Percentiles rank a stretch among this genome's conserved stretches.
Conservation (phyloP, 2,113 vertebrate genomes). For the Paradoxurus hermaphroditus region DNA sequence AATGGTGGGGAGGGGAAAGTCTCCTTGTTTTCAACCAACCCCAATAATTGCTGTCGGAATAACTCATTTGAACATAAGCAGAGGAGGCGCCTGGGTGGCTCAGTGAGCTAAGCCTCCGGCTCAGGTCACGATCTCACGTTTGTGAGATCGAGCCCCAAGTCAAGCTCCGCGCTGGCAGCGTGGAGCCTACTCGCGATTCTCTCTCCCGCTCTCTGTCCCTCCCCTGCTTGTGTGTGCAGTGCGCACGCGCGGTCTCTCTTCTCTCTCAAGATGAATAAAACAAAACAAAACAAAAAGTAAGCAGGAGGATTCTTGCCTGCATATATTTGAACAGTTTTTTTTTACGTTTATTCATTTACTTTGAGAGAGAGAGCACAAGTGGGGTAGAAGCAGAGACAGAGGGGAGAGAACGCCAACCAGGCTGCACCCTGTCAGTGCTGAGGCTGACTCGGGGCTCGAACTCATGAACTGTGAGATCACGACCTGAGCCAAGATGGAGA, state of each 20-base stretch:
- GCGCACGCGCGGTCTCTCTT: not conserved
- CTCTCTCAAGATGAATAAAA: not conserved
- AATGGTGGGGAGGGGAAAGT: not conserved
- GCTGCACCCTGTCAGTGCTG: no score
- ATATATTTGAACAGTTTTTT: not conserved
- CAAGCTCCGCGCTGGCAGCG: not conserved
- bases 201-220: not conserved
- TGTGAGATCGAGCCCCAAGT: not conserved
- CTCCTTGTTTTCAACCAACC: not conserved
- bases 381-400: no score
- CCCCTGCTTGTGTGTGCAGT: not conserved
- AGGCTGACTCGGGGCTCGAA: no score
- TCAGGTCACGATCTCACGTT: not conserved
- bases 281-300: not conserved
- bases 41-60: not conserved
- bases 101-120: not conserved
- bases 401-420: no score
- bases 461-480: no score
- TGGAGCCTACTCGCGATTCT: not conserved
- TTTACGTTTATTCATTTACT: no score
- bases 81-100: not conserved
- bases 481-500: no score
- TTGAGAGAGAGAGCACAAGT: no score
- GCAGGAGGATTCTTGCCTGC: not conserved
- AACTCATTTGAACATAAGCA: conserved; percentile 34